Base-by-base conservation (phyloP, 2,888 invertebrate species). In the Mythimna impura region DNA sequence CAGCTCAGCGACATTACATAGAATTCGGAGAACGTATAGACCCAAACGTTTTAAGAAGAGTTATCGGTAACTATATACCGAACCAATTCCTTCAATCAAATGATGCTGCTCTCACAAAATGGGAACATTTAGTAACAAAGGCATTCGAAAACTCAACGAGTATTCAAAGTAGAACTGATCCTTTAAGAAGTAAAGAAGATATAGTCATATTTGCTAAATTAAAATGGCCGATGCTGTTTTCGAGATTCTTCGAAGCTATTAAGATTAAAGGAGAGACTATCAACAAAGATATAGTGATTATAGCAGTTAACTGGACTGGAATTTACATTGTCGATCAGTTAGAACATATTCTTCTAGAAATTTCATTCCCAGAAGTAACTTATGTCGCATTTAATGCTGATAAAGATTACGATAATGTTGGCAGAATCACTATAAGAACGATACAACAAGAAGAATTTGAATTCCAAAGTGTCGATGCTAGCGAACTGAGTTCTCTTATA, bases 161-260 rank as follows among this genome's bases (percentile, higher is more conserved):
- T 88, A 97, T 98, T 8, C 97, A 97, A 87, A 97, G 97, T 67
- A 96, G 96, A 86, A 94, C 97, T 34, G 97, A 98, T 64, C 95
- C 97, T 6, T 91, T 97, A 36, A 97, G 97, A 85, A 98, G 98
- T 34, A 98, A 98, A 92, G 98, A 98, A 93, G 99, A 99, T 90
- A 98, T 99, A 68, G 99, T 99, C 0, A 97, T 98, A 87, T 99
- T 98, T 93, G 98, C 99, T 3, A 99, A 99, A 95, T 96, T 98
- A 78, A 98, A 98, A 86, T 99, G 99, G 99, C 99, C 99, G 0
- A 97, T 99, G 92, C 95, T 99, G 9, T 99, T 99, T 93, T 99
- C 99, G 0, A 97, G 98, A 89, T 99, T 99, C 93, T 99, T 98
- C 89, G 99, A 99, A 95, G 99, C 98, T 0, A 96, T 98, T n/a